Evolutionary conservation across 1,140 invertebrate genomes (phyloP), one percentile per base, ranked within the genome.

Genomic region (Drosophila erecta): DNA sequence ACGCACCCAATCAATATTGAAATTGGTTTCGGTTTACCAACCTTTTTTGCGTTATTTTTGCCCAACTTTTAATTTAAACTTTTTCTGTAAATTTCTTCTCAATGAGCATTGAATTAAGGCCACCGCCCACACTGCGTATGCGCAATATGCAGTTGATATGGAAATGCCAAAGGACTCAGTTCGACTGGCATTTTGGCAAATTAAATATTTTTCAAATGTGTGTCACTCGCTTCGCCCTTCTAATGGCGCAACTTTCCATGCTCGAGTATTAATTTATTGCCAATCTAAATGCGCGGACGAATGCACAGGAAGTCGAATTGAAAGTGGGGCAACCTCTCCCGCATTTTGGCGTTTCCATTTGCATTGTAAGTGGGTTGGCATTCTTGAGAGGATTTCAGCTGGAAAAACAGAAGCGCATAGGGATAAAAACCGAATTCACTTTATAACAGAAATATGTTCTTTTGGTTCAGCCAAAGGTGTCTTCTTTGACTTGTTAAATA

Each of bases 211-310:
- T 37, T 37, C 27, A 41, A 76, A 71, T 70, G 67, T 71, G 35
- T 76, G 73, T 50, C 55, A 69, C 43, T 54, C 35, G 40, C 35
- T 57, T 37, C 41, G 35, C 60, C 22, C 35, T 17, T 53, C 71
- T 17, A 61, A 64, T 44, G 60, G 55, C 56, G n/a, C 20, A 67
- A 67, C 60, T 67, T 67, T 51, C 60, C 64, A 20, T 67, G 61
- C 59, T 76, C 73, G 30, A 75, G 62, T 53, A 77, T 76, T 77
- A 77, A 76, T 77, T 77, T 76, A 77, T 77, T 77, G 64, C 50
- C 57, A 77, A 73, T 73, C 65, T 71, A 71, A 70, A 70, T 71
- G 65, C 51, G 37, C 51, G 54, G 44, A 72, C 58, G 30, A 72
- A 44, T 71, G 69, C 53, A 71, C 38, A 71, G 53, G 20, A 76